A percentile compares a stretch with the other conserved stretches of the same genome.
Conservation (phyloP, 53 echinoderm and acorn worm species). For the Luidia sarsii region DNA sequence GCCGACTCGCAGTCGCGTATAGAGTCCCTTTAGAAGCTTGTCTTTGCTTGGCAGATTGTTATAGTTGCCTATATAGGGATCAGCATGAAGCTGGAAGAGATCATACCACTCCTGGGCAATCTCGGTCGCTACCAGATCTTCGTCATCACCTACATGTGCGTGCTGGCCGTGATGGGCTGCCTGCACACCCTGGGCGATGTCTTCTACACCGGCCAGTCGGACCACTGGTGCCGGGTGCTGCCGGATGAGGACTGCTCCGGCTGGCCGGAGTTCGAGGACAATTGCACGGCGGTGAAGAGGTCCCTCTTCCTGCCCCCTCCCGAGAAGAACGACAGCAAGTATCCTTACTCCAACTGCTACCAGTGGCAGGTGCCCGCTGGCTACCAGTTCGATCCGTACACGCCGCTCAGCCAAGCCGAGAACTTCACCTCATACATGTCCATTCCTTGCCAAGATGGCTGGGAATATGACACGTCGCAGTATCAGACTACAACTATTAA, state of each 20-base stretch:
- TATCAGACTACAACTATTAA: slow-evolving; percentile 60
- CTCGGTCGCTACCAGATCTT: slow-evolving; percentile 80
- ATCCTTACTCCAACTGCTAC: slow-evolving; percentile 32
- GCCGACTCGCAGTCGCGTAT: no score
- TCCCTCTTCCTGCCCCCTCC: slow-evolving; percentile 25
- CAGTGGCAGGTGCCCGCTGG: slow-evolving; percentile 21
- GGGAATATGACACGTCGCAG: slow-evolving; percentile 60
- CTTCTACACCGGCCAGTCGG: slow-evolving; percentile 64
- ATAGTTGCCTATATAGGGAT: no score
- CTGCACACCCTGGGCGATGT: slow-evolving; percentile 61
- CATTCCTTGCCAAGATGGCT: slow-evolving; percentile 62
- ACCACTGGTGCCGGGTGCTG: slow-evolving; percentile 71
- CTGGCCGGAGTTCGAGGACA: slow-evolving; percentile 38
- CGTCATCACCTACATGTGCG: slow-evolving; percentile 48
- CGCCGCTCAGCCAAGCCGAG: neutral
- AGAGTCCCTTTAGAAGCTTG: no score
- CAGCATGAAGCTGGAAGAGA: slow-evolving; percentile 71
- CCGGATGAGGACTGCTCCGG: slow-evolving; percentile 9
- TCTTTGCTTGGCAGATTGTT: no score
- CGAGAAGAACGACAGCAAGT: neutral
- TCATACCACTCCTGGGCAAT: slow-evolving; percentile 58
- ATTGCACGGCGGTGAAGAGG: slow-evolving; percentile 38
- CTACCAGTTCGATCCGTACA: slow-evolving; percentile 38
- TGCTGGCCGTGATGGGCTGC: slow-evolving; percentile 20
- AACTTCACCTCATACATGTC: neutral